A percentile compares a stretch with the other conserved stretches of the same genome.
These are phyloP conservation scores for Helarctos malayanus DNA, from an alignment of 2,797 vertebrate genomes.

Conservation along the genomic window DNA sequence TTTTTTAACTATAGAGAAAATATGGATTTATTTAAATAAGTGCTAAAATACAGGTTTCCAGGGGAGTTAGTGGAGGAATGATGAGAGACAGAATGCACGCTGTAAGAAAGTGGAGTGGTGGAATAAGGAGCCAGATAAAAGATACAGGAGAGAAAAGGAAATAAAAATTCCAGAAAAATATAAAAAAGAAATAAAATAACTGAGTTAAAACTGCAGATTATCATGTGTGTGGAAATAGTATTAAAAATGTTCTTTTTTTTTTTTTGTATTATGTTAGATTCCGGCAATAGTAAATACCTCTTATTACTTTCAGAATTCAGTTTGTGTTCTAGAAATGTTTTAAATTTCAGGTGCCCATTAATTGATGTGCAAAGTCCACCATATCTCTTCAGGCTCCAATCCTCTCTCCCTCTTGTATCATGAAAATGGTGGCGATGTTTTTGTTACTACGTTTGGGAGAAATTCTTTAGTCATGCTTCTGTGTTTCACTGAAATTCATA, in stretches of 20 bases:
- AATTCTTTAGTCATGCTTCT: not conserved
- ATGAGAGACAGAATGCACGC: not conserved
- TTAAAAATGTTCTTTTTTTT: not conserved
- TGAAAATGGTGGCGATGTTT: not conserved
- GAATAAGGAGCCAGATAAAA: not conserved
- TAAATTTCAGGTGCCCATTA: not conserved
- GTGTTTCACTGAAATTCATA: not conserved
- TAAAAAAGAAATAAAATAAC: not conserved
- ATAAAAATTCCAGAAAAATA: not conserved
- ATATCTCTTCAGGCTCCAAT: rapidly evolving
- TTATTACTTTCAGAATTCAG: not conserved
- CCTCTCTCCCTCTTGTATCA: not conserved
- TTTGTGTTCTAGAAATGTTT: not conserved
- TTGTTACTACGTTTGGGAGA: not conserved
- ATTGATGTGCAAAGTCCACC: not conserved
- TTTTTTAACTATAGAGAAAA: not conserved
- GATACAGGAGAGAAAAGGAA: not conserved
- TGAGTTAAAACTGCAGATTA: not conserved
- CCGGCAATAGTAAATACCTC: not conserved
- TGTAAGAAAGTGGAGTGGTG: not conserved
- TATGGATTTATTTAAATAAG: not conserved
- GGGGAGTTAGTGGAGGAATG: not conserved
- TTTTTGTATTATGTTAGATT: not conserved
- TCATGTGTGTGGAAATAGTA: not conserved
- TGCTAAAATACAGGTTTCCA: not conserved